Evolutionary conservation across 2,888 invertebrate species (phyloP).

Genomic region (Muschampia plurimacula): DNA sequence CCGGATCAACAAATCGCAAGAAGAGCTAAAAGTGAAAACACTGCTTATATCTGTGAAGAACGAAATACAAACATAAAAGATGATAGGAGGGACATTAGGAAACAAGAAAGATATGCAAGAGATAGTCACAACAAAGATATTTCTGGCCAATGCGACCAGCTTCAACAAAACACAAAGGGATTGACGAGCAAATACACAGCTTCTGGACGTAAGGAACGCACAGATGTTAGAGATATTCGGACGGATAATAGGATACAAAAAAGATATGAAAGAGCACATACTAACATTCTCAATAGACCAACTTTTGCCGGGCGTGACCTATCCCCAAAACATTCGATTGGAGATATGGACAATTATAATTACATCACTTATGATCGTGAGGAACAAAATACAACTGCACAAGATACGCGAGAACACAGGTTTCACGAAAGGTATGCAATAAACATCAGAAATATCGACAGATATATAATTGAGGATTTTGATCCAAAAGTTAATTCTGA

Average conservation of each 20-base stretch:
- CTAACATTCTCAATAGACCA: not conserved
- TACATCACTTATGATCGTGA: not conserved
- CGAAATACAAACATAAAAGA: slow-evolving; percentile 36
- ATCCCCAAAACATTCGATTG: not conserved
- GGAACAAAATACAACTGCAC: too few relatives aligned
- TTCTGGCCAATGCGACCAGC: not conserved
- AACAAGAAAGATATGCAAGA: slow-evolving; percentile 8
- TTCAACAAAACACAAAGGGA: not conserved
- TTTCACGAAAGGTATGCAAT: not conserved
- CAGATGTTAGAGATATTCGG: not conserved
- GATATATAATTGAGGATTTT: too few relatives aligned
- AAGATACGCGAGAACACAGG: not conserved
- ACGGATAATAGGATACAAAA: not conserved
- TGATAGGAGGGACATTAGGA: slow-evolving; percentile 18
- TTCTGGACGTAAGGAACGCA: not conserved
- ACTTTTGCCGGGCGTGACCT: not conserved
- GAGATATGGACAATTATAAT: not conserved
- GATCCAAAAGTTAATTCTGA: too few relatives aligned
- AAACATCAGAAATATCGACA: too few relatives aligned
- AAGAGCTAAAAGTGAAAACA: not conserved
- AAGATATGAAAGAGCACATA: not conserved
- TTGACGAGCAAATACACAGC: not conserved
- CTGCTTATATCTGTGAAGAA: not conserved
- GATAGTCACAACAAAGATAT: not conserved
- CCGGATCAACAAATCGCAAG: not conserved